These are phyloP conservation scores for Smithornis capensis DNA, from an alignment of 2,113 vertebrate species.

Conservation along the genomic window DNA sequence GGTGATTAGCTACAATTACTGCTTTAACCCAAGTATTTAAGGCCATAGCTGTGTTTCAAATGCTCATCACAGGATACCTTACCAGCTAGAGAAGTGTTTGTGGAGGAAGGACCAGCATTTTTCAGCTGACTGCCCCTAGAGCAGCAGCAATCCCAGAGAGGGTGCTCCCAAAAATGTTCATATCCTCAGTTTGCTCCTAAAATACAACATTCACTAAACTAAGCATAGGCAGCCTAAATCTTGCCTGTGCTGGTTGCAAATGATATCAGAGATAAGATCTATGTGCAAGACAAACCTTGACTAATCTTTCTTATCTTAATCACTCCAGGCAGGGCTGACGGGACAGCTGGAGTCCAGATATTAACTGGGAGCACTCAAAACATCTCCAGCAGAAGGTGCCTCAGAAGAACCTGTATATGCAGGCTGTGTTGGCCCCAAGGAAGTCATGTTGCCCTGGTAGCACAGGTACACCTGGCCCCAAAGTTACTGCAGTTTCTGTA, in stretches of 20 bases:
- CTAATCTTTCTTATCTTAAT: not conserved
- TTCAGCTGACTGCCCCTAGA: not conserved
- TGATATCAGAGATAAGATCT: not conserved
- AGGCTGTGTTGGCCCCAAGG: not conserved
- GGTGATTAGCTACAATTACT: conserved; percentile 52
- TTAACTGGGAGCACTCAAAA: not conserved
- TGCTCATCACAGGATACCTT: not conserved
- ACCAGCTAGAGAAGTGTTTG: not conserved
- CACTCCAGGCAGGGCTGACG: not conserved
- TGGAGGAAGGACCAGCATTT: not conserved
- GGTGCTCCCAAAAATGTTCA: not conserved
- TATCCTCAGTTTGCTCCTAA: not conserved
- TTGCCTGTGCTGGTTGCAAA: not conserved
- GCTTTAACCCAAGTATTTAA: conserved; percentile 20
- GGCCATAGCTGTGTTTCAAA: not conserved
- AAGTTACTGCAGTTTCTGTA: not conserved
- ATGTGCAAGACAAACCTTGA: not conserved
- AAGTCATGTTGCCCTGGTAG: not conserved
- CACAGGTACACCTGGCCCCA: not conserved
- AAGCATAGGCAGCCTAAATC: not conserved
- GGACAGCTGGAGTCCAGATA: not conserved
- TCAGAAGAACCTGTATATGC: not conserved
- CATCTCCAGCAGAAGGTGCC: not conserved
- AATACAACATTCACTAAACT: not conserved
- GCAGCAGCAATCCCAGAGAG: not conserved